Conservation (phyloP, 2,797 vertebrate species). For the Rhinichthys osculus region DNA sequence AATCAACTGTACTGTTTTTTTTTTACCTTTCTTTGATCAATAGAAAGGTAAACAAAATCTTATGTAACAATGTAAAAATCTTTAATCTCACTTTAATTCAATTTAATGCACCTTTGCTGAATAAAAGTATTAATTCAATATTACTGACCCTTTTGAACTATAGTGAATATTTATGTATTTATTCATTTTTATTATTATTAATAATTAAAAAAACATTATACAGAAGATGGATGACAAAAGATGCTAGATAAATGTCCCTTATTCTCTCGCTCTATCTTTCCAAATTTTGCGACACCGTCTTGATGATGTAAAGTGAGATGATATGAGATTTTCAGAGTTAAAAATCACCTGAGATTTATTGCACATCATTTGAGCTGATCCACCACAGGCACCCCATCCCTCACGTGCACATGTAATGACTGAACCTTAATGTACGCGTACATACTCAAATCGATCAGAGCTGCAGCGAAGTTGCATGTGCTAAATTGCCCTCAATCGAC, state of each 20-base stretch:
- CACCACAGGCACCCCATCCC: constrained; percentile 14
- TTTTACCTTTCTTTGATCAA: background rate
- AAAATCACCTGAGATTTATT: constrained; percentile 38
- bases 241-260: background rate
- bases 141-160: background rate
- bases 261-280: background rate
- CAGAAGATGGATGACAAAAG: background rate
- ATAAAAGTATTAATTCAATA: background rate
- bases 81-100: background rate
- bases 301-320: background rate
- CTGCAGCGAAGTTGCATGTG: constrained; percentile 40
- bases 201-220: background rate
- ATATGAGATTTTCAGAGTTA: constrained; percentile 7
- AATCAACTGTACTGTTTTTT: background rate
- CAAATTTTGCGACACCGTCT: background rate
- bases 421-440: constrained; percentile 60
- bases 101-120: background rate
- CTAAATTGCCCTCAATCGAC: constrained; percentile 53
- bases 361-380: constrained; percentile 31
- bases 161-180: background rate
- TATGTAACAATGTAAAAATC: background rate
- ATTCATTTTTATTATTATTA: background rate
- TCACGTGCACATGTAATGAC: constrained; percentile 45
- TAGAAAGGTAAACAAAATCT: background rate
- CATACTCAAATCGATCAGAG: constrained; percentile 50